A percentile compares a stretch with the other conserved stretches of the same genome.
Evolutionary conservation across 2,113 vertebrate genomes (phyloP).

Genomic region (Nymphicus hollandicus): DNA sequence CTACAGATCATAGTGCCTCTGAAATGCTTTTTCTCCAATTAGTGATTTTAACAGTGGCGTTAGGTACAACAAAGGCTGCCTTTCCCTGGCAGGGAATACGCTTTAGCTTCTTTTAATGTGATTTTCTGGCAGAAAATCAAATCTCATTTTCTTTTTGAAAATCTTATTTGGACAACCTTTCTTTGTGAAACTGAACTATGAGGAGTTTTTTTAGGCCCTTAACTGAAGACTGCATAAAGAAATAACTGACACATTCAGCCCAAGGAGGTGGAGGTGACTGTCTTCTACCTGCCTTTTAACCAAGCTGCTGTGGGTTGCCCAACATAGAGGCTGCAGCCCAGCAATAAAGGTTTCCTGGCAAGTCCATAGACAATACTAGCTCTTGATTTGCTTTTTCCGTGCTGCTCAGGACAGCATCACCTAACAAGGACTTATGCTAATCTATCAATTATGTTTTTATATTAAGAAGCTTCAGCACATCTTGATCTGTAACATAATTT

Average conservation of each 20-base stretch:
- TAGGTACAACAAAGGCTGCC: background rate
- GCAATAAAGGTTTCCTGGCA: background rate
- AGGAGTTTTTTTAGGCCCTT: background rate
- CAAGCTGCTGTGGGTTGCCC: background rate
- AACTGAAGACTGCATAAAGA: background rate
- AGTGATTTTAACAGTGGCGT: background rate
- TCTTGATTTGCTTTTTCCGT: background rate
- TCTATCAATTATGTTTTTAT: background rate
- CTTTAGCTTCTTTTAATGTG: background rate
- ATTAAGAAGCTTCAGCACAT: background rate
- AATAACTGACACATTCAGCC: background rate
- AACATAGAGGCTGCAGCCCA: background rate
- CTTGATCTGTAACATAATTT: background rate
- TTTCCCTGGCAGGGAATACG: background rate
- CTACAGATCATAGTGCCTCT: background rate
- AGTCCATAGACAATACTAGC: background rate
- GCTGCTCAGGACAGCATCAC: background rate
- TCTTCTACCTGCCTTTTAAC: background rate
- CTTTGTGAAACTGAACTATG: background rate
- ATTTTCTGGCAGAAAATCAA: background rate
- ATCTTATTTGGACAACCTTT: background rate
- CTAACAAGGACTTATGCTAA: background rate
- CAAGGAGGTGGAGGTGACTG: rapidly evolving
- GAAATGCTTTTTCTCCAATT: background rate
- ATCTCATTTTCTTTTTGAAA: background rate